Evolutionary conservation across 2,888 invertebrate species (phyloP).

Genomic region (Diarsia dahlii): DNA sequence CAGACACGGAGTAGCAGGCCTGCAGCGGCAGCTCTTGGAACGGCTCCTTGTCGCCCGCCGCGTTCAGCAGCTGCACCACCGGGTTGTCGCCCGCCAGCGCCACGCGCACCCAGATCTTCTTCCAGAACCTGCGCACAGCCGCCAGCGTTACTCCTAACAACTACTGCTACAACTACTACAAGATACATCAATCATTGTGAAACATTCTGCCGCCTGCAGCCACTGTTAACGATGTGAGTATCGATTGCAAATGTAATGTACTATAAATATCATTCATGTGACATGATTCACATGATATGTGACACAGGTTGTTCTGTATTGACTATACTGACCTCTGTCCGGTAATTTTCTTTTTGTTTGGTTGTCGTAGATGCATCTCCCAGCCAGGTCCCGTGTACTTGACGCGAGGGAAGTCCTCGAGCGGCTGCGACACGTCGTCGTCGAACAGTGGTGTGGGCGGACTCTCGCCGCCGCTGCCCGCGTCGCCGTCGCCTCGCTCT

Average conservation of each 20-base stretch:
- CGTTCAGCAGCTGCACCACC: conserved; percentile 96
- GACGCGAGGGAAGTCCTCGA: conserved; percentile 97
- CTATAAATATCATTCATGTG: background rate
- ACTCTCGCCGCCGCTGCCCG: conserved; percentile 91
- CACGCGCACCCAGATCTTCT: conserved; percentile 97
- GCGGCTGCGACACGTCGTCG: conserved; percentile 97
- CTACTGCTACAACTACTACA: background rate
- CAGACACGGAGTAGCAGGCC: conserved; percentile 98
- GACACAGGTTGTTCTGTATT: background rate
- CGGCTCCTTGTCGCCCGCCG: conserved; percentile 96
- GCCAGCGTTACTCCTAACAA: background rate
- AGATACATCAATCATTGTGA: background rate
- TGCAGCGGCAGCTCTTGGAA: conserved; percentile 98
- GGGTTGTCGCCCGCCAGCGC: conserved; percentile 95
- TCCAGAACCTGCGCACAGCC: conserved; percentile 95
- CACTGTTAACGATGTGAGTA: background rate
- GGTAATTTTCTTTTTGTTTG: conserved; percentile 98
- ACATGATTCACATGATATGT: background rate
- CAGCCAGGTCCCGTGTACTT: conserved; percentile 96
- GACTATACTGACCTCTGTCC: conserved; percentile 92
- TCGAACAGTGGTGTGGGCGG: conserved; percentile 98
- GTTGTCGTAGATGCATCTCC: conserved; percentile 99
- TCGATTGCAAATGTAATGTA: conserved; percentile 14
- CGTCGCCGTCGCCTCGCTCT: conserved; percentile 67
- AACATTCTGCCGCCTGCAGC: background rate